Percentiles rank a stretch among this genome's conserved stretches.
phyloP scores from a whole-genome alignment of 2,888 invertebrate genomes.

The Cecidostiba fungosa region DNA sequence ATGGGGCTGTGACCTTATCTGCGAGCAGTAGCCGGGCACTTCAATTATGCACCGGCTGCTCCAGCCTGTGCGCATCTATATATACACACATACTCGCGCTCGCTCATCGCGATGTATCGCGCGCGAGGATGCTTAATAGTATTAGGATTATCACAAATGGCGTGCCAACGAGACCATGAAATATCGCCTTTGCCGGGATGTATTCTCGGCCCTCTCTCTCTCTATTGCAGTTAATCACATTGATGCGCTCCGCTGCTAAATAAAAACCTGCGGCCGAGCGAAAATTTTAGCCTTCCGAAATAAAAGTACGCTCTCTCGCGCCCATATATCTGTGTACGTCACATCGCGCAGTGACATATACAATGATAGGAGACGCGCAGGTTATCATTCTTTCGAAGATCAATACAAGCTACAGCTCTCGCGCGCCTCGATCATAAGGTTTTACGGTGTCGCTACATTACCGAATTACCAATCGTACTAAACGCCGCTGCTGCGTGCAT shows the following conservation, averaged over 20 bases:
- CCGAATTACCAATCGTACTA: slow-evolving; percentile 39
- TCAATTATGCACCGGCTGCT: slow-evolving; percentile 48
- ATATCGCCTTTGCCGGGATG: slow-evolving; percentile 41
- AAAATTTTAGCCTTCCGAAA: background rate
- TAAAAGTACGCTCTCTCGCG: background rate
- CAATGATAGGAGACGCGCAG: background rate
- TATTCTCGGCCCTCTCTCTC: background rate
- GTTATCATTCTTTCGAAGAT: background rate
- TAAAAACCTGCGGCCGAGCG: background rate
- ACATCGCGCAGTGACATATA: too few species aligned
- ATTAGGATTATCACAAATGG: slow-evolving; percentile 52
- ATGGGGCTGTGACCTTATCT: slow-evolving; percentile 47
- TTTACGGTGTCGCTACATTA: slow-evolving; percentile 19
- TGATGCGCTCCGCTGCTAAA: slow-evolving; percentile 20
- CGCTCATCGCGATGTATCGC: slow-evolving; percentile 21
- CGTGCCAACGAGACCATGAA: slow-evolving; percentile 57
- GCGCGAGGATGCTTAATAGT: slow-evolving; percentile 42
- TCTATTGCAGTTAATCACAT: slow-evolving; percentile 36
- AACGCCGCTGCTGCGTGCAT: slow-evolving; percentile 25
- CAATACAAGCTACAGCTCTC: background rate
- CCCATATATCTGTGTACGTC: background rate
- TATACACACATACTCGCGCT: background rate
- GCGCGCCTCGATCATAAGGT: background rate
- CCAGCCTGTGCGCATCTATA: background rate
- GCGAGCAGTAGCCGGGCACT: slow-evolving; percentile 22